Evolutionary conservation across 2,888 invertebrate genomes (phyloP).

Genomic region (Eristalinus aeneus): DNA sequence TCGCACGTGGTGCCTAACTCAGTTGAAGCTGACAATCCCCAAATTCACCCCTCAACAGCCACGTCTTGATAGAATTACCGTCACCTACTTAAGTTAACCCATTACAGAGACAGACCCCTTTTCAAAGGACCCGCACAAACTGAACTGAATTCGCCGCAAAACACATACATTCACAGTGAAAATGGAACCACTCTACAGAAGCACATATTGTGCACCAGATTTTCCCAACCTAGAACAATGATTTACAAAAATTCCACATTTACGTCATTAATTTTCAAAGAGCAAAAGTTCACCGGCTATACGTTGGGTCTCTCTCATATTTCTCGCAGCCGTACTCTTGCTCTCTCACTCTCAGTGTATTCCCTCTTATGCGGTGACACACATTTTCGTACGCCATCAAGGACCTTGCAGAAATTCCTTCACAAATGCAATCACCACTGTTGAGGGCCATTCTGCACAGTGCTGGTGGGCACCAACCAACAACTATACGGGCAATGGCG

Average conservation of each 20-base stretch:
- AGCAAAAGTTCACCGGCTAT: neutral
- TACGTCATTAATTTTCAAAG: constrained; percentile 55
- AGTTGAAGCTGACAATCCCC: no score
- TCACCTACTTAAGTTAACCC: neutral
- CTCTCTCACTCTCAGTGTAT: constrained; percentile 8
- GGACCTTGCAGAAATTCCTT: constrained; percentile 68
- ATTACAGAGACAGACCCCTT: neutral
- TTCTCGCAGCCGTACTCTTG: neutral
- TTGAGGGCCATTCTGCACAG: constrained; percentile 62
- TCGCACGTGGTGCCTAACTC: no score
- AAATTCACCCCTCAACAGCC: no score
- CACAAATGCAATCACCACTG: constrained; percentile 66
- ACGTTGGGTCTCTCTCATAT: neutral
- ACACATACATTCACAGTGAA: neutral
- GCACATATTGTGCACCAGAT: neutral
- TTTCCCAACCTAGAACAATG: constrained; percentile 45
- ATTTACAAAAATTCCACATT: constrained; percentile 26
- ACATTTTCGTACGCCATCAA: constrained; percentile 54
- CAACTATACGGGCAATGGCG: constrained; percentile 24
- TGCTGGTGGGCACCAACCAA: constrained; percentile 47
- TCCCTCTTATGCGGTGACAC: constrained; percentile 40
- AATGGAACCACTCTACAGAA: neutral
- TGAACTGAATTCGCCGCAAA: constrained; percentile 13
- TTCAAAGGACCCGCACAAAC: neutral
- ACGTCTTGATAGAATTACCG: no score